A percentile compares a stretch with the other conserved stretches of the same genome.
phyloP scores from a whole-genome alignment of 2,113 vertebrate species.

The Formicarius rufipectus region DNA sequence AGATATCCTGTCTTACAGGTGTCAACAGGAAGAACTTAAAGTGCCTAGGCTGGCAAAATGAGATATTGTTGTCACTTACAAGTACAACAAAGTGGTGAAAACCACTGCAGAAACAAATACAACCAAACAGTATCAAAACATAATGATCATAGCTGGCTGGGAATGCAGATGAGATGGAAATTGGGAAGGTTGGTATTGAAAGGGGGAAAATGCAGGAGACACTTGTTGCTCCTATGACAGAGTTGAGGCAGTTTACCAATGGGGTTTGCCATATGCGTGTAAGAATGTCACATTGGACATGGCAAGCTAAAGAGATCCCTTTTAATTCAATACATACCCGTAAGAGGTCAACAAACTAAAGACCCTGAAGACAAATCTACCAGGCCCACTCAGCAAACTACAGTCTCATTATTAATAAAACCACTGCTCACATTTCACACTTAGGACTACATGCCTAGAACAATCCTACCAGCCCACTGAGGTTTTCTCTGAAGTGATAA shows the following conservation, averaged over 20 bases:
- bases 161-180: background rate
- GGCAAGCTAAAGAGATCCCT: background rate
- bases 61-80: background rate
- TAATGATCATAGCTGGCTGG: background rate
- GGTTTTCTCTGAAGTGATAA: background rate
- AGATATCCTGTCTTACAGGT: background rate
- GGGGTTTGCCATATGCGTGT: accelerated
- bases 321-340: background rate
- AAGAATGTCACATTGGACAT: background rate
- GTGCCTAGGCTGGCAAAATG: background rate
- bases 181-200: background rate
- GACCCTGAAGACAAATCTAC: background rate
- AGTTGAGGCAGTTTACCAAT: background rate
- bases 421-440: background rate
- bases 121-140: background rate
- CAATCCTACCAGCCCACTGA: background rate
- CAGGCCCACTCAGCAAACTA: background rate
- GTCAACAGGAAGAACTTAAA: background rate
- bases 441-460: background rate
- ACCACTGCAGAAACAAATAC: accelerated
- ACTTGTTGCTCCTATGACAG: background rate
- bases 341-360: background rate
- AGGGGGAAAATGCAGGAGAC: background rate
- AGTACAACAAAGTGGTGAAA: background rate
- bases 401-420: background rate